Conservation (phyloP, 2,797 vertebrate genomes). For the Rhinoraja longicauda region DNA sequence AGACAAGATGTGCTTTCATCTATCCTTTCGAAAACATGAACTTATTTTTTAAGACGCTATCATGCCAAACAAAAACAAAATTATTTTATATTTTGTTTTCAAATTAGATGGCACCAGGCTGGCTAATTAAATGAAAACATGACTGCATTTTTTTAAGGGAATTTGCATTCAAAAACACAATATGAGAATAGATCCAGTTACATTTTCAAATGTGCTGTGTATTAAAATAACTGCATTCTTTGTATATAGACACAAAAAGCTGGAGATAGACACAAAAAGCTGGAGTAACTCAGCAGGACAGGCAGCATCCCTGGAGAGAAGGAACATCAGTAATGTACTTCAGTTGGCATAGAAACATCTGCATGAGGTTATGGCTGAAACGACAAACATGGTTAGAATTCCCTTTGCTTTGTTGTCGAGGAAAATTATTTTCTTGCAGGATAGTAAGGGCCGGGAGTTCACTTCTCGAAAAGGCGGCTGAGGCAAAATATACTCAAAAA, state of each 20-base stretch:
- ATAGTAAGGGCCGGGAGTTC: no score
- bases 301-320: no score
- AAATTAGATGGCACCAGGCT: no score
- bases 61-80: background rate
- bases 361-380: background rate
- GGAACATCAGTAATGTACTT: background rate
- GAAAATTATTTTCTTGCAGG: no score
- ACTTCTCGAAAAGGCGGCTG: no score
- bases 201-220: background rate
- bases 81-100: background rate
- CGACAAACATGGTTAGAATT: background rate
- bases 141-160: background rate
- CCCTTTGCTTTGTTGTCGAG: no score
- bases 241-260: no score
- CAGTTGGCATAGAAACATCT: background rate
- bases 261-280: no score
- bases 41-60: background rate
- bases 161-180: background rate
- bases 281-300: no score
- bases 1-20: background rate
- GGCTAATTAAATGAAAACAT: background rate
- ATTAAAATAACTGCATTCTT: no score
- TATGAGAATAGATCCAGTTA: background rate
- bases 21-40: background rate
- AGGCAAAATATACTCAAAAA: no score